Evolutionary conservation across 2,797 vertebrate species (phyloP), one percentile per base, ranked within the genome.

Genomic region (Peromyscus aztecus): DNA sequence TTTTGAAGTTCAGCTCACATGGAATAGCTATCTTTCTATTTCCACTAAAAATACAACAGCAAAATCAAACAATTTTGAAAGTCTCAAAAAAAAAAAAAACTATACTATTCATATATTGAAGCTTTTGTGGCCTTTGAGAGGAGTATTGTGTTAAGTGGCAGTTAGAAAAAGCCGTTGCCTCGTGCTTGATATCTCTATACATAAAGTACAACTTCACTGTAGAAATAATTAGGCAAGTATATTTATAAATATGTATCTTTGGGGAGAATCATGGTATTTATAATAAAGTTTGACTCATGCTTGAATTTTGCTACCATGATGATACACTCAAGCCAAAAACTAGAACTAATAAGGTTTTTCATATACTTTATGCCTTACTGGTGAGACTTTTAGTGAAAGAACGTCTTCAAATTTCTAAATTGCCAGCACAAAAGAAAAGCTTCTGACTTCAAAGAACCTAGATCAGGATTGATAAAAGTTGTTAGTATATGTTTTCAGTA

Each of bases 401-500:
- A 96, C 93, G 92, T 84, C 92, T 94, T 95, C 89, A 95, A 5
- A 90, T 96, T 94, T 91, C 65, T 78, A 94, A 94, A 84, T 92
- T 90, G 27, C 40, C 76, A 87, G 67, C 5, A 46, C 43, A 90
- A 94, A 93, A 63, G 93, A 69, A 92, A 94, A 40, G 49, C 75
- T 46, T 61, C 71, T 67, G 13, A n/a, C 86, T 94, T 95, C 73
- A 94, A 17, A 82, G 76, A 92, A 52, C n/a, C 37, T 97, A 92
- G n/a, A 19, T 96, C 65, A 96, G 94, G 46, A 90, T 89, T 90
- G 90, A 52, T 55, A 12, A 10, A 43, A 85, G 16, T 83, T 82
- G 89, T 91, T 8, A 76, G 2, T 67, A 2, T 89, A 4, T 80
- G 21, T 94, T 89, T 91, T 90, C 92, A 87, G 63, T 97, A 49